These are phyloP conservation scores for Bombus waltoni DNA, from an alignment of 1,140 invertebrate genomes.

Conservation along the genomic window DNA sequence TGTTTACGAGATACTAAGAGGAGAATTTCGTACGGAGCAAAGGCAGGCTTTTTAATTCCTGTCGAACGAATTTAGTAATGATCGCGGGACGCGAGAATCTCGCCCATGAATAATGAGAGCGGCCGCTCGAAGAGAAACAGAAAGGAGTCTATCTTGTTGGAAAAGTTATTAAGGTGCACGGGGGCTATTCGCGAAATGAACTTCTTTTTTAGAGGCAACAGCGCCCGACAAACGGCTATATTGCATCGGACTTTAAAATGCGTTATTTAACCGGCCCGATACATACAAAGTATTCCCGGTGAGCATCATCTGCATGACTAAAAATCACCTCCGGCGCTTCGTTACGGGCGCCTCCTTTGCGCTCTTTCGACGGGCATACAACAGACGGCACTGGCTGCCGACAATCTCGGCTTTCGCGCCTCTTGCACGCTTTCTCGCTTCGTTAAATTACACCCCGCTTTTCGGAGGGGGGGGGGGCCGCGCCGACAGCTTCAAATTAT, in stretches of 20 bases:
- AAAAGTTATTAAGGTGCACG: conserved; percentile 59
- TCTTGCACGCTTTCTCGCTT: conserved; percentile 21
- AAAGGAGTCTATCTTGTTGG: conserved; percentile 64
- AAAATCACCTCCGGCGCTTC: conserved; percentile 43
- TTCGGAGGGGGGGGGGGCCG: not conserved
- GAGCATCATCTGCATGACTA: conserved; percentile 57
- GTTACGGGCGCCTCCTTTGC: conserved; percentile 17
- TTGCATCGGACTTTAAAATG: conserved; percentile 70
- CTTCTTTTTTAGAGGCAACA: conserved; percentile 51
- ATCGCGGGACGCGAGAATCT: not conserved
- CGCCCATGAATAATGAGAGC: conserved; percentile 34
- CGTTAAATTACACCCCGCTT: conserved; percentile 8
- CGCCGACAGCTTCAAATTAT: conserved; percentile 13
- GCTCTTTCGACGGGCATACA: not conserved
- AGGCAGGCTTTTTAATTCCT: not conserved
- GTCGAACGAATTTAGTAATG: conserved; percentile 42
- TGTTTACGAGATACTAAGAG: not conserved
- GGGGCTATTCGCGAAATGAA: conserved; percentile 52
- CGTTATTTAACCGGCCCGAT: conserved; percentile 48
- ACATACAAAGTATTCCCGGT: conserved; percentile 54
- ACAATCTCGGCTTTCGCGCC: conserved; percentile 18
- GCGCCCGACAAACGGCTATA: conserved; percentile 59
- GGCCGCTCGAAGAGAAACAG: conserved; percentile 12
- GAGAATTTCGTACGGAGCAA: not conserved
- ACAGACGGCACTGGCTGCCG: not conserved